Percentiles rank a stretch among this genome's conserved stretches.
These are phyloP conservation scores for Chloropsis cyanopogon DNA, from an alignment of 2,113 vertebrate species.

Conservation along the genomic window DNA sequence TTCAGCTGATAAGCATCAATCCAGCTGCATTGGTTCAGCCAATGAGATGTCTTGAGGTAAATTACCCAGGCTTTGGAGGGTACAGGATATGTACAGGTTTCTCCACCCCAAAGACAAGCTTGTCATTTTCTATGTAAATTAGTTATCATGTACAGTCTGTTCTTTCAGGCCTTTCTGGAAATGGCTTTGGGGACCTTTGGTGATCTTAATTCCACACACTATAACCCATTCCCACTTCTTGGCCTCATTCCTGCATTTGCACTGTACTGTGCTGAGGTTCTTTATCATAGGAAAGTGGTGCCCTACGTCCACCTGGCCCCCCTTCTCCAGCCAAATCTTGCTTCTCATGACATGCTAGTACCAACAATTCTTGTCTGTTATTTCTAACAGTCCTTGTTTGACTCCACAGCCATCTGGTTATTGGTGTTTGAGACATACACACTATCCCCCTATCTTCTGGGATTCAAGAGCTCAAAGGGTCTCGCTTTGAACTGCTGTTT, in stretches of 20 bases:
- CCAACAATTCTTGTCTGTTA: background rate
- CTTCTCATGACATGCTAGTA: background rate
- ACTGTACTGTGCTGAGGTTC: background rate
- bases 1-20: background rate
- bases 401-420: background rate
- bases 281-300: background rate
- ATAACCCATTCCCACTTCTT: background rate
- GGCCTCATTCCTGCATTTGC: background rate
- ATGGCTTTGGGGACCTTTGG: background rate
- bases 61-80: background rate
- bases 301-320: background rate
- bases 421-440: background rate
- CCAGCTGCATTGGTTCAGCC: background rate
- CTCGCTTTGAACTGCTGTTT: background rate
- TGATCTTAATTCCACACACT: background rate
- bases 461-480: background rate
- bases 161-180: background rate
- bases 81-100: background rate
- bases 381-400: background rate
- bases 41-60: background rate
- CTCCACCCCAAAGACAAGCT: background rate
- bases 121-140: background rate
- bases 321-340: background rate
- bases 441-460: background rate
- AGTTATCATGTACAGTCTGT: accelerated